Conservation (phyloP, 2,797 vertebrate species). For the Sebastes vulpes region DNA sequence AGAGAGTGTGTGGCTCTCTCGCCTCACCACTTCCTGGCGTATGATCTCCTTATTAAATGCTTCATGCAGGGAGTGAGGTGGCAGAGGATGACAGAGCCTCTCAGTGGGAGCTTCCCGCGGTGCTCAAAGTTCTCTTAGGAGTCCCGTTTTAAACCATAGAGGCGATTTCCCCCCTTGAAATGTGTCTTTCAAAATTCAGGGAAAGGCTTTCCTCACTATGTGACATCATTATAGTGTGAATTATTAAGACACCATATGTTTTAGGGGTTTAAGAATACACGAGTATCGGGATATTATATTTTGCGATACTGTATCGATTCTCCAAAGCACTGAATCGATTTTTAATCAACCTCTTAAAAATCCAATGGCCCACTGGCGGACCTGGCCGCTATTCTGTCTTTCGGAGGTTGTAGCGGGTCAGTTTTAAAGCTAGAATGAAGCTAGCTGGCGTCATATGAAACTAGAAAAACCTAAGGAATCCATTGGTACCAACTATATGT, state of each 20-base stretch:
- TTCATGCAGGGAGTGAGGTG: background rate
- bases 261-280: too few species aligned
- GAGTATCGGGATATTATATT: too few species aligned
- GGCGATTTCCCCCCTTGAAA: background rate
- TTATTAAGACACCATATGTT: background rate
- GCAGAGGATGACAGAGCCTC: background rate
- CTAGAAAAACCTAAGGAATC: too few species aligned
- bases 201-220: background rate
- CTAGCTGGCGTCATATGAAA: too few species aligned
- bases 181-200: background rate
- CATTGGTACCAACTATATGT: too few species aligned
- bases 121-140: background rate
- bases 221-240: background rate
- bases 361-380: too few species aligned
- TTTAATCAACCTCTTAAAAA: too few species aligned
- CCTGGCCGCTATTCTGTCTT: rapidly evolving
- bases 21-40: background rate
- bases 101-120: background rate
- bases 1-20: background rate
- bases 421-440: too few species aligned
- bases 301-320: too few species aligned
- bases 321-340: too few species aligned
- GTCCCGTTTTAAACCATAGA: background rate
- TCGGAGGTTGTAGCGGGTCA: too few species aligned
- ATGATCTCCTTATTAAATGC: background rate